Conservation (phyloP, 2,888 invertebrate species). For the Noctua pronuba region DNA sequence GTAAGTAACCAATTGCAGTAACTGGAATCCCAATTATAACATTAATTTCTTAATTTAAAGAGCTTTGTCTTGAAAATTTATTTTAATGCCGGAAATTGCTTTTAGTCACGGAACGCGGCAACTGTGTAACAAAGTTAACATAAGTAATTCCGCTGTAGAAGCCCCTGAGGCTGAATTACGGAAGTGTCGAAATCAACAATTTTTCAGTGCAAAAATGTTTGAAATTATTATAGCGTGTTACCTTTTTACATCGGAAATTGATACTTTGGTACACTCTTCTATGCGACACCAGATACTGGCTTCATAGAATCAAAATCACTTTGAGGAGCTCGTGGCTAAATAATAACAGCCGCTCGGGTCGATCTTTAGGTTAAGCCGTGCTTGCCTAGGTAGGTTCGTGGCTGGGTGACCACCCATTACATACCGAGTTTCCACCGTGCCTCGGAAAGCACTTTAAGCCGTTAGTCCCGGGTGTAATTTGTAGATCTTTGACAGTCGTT, state of each 20-base stretch:
- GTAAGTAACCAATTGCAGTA: constrained; percentile 25
- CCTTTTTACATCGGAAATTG: background rate
- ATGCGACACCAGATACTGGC: background rate
- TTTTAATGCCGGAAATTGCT: constrained; percentile 28
- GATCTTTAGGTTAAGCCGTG: too few relatives aligned
- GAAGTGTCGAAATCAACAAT: background rate
- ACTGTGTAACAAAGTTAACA: background rate
- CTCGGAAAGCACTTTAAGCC: too few relatives aligned
- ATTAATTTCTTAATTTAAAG: constrained; percentile 15
- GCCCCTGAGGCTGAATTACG: background rate
- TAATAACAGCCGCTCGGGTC: too few relatives aligned
- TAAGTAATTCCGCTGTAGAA: background rate
- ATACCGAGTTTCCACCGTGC: too few relatives aligned
- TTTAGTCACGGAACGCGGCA: background rate
- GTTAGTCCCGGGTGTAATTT: too few relatives aligned
- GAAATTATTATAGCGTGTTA: background rate
- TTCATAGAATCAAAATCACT: background rate
- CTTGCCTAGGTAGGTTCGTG: too few relatives aligned
- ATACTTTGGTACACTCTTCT: background rate
- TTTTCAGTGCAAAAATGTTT: background rate
- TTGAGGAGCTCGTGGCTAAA: too few relatives aligned
- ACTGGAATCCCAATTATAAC: constrained; percentile 32
- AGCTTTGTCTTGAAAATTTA: constrained; percentile 16
- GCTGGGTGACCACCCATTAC: too few relatives aligned
- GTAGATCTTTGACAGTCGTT: too few relatives aligned